Conservation (phyloP, 2,113 vertebrate genomes). For the Tichodroma muraria region DNA sequence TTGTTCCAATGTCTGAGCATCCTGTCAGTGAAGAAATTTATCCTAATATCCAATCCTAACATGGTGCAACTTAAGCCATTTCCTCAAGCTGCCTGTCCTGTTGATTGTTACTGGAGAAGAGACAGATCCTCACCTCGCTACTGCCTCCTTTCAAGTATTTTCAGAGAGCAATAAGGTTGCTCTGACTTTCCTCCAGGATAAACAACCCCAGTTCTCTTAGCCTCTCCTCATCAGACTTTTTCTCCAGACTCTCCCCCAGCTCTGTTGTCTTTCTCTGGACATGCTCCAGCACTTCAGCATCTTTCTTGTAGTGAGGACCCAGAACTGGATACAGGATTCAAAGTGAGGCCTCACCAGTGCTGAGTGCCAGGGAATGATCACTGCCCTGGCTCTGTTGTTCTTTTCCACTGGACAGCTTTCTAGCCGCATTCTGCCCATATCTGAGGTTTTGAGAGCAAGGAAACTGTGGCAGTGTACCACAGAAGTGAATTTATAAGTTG, state of each 20-base stretch:
- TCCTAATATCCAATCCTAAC: neutral
- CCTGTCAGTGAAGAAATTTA: neutral
- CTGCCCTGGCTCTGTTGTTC: neutral
- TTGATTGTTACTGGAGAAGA: neutral
- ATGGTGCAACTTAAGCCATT: neutral
- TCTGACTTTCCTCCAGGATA: neutral
- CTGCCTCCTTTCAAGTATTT: neutral
- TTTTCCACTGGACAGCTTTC: neutral
- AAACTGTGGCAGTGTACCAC: neutral
- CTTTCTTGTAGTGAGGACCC: neutral
- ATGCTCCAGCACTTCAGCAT: neutral
- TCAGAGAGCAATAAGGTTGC: neutral
- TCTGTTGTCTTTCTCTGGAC: neutral
- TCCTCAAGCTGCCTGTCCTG: neutral
- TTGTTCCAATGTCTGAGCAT: neutral
- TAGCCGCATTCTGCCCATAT: neutral
- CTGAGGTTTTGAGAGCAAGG: neutral
- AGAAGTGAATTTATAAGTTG: neutral
- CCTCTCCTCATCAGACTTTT: neutral
- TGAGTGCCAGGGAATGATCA: neutral
- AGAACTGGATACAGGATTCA: neutral
- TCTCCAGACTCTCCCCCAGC: neutral
- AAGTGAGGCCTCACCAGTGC: neutral
- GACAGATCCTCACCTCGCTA: neutral
- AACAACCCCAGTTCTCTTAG: neutral